Evolutionary conservation across 2,113 vertebrate genomes (phyloP), one percentile per base, ranked within the genome.

Genomic region (Gulo gulo): DNA sequence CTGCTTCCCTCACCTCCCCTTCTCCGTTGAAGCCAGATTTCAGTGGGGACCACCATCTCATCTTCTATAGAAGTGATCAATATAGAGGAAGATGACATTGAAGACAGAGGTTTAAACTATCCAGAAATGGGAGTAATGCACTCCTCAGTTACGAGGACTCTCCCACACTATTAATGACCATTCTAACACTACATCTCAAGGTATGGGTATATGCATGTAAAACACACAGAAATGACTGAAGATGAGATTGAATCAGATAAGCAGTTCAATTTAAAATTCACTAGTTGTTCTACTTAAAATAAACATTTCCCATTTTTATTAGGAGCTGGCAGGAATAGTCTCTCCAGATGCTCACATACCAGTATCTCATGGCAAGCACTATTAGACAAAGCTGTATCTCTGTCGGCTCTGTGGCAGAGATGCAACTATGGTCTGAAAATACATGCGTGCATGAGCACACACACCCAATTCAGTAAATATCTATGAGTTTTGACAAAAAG

Each of bases 201-300:
- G n/a, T n/a, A 2, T 50, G 23, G 59, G 2, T 10, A 8, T 23
- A 8, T 79, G 14, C 63, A 8, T 16, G 0, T 47, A 31, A 16
- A 47, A 31, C 26, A 47, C 42, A 94, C 8, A 20, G 78, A 97
- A 96, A 63, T 47, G n/a, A 7, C n/a, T 71, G 31, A 83, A 79
- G 50, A 91, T 55, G 11, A 89, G 36, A 88, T 9, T 73, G 42
- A 76, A 80, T 84, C 31, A 78, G 50, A 65, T 23, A 85, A 93
- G 65, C n/a, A 84, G 14, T 8, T 96, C 80, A 63, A 34, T 65
- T 96, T 96, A 90, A 97, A 97, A 65, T 74, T 94, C 0, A 88
- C 61, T 93, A 97, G 15, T 36, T 82, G 1, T 95, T 98, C 93
- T 91, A 34, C 78, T 86, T 92, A 73, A 73, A 96, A 92, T 13